These are phyloP conservation scores for Parus major DNA, from an alignment of 2,113 vertebrate genomes.

Conservation along the genomic window DNA sequence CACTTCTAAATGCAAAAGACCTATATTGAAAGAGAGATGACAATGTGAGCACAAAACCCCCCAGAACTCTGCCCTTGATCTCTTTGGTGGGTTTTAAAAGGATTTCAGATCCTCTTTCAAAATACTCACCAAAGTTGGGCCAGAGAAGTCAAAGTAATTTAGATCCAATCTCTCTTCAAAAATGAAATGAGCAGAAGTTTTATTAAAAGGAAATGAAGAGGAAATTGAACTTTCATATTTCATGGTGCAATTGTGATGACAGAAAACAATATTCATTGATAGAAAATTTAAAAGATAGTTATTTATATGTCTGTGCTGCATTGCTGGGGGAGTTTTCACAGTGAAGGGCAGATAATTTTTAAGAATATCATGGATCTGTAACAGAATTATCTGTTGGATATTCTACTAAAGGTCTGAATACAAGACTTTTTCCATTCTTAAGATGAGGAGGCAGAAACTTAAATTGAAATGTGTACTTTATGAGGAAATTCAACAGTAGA, in stretches of 20 bases:
- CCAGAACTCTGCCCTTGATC: background rate
- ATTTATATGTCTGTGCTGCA: constrained; percentile 61
- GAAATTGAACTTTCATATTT: constrained; percentile 83
- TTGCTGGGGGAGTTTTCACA: constrained; percentile 3
- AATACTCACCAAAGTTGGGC: constrained; percentile 67
- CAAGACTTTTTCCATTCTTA: background rate
- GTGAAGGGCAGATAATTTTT: constrained; percentile 23
- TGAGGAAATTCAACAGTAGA: background rate
- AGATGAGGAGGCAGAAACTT: background rate
- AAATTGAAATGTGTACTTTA: background rate
- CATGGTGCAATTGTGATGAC: constrained; percentile 77
- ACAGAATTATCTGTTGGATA: background rate
- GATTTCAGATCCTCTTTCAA: constrained; percentile 31
- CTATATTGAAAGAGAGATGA: background rate
- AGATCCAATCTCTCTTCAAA: constrained; percentile 79
- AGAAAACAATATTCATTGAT: constrained; percentile 74
- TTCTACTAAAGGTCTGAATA: background rate
- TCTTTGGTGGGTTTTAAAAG: constrained; percentile 21
- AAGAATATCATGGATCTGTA: background rate
- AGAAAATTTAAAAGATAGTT: constrained; percentile 71
- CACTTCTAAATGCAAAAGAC: constrained; percentile 13
- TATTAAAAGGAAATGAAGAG: constrained; percentile 85
- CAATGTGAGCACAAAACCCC: background rate
- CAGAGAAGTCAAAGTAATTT: constrained; percentile 81
- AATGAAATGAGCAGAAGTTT: constrained; percentile 79